Evolutionary conservation across 2,797 vertebrate genomes (phyloP).

Genomic region (Scarus forsteni): DNA sequence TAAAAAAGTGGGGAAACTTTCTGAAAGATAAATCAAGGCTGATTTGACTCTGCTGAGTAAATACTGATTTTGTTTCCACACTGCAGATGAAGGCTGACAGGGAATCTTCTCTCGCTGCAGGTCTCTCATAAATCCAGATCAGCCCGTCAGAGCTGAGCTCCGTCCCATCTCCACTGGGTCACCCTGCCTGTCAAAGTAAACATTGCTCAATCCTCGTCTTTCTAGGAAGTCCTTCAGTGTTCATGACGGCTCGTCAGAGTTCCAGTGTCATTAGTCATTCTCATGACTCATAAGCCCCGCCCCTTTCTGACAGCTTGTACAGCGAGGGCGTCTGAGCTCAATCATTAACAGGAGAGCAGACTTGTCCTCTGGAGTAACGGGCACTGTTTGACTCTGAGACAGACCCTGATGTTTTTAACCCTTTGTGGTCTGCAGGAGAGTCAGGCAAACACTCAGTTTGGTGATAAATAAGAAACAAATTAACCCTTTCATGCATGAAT

Average conservation of each 20-base stretch:
- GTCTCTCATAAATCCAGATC: not conserved
- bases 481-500: too few relatives aligned
- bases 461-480: too few relatives aligned
- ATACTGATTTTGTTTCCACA: too few relatives aligned
- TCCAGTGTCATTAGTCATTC: conserved; percentile 42
- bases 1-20: too few relatives aligned
- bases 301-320: conserved; percentile 16
- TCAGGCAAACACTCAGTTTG: too few relatives aligned
- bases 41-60: too few relatives aligned
- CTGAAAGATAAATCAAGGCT: too few relatives aligned
- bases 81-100: too few relatives aligned
- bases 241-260: not conserved
- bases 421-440: too few relatives aligned
- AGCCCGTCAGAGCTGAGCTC: not conserved
- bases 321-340: conserved; percentile 33
- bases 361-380: conserved; percentile 54
- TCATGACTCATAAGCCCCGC: conserved; percentile 7
- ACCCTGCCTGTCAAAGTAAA: not conserved
- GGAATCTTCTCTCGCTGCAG: too few relatives aligned
- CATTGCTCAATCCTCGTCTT: conserved; percentile 1
- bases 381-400: conserved; percentile 16
- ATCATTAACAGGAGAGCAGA: conserved; percentile 73
- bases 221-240: not conserved
- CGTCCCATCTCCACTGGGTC: not conserved
- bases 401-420: too few relatives aligned